A percentile compares a stretch with the other conserved stretches of the same genome.
Conservation (phyloP, 2,888 invertebrate genomes). For the Drosophila setosimentum region DNA sequence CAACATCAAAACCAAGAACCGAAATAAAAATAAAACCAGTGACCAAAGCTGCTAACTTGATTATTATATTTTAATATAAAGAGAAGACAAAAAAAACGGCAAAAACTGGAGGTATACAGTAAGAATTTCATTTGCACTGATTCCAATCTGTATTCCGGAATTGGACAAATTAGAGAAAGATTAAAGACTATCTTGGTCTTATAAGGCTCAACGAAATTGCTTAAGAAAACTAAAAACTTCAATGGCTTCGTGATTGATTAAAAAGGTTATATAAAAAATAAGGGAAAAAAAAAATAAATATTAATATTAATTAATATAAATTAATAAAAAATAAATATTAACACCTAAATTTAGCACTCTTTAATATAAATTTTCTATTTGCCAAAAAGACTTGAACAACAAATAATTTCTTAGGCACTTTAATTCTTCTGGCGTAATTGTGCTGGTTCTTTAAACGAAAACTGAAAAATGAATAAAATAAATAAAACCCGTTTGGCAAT, state of each 20-base stretch:
- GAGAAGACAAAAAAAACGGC: neutral
- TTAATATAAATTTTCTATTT: neutral
- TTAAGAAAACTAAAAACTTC: neutral
- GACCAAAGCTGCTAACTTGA: neutral
- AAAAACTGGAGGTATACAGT: neutral
- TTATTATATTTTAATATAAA: neutral
- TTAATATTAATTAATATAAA: neutral
- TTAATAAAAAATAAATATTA: neutral
- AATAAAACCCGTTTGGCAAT: constrained; percentile 52
- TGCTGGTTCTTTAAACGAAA: neutral
- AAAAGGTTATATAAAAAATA: too few species aligned
- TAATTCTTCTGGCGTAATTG: neutral
- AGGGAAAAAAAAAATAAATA: too few species aligned
- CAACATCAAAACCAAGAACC: constrained; percentile 36
- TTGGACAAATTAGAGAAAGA: too few species aligned
- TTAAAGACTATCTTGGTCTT: neutral
- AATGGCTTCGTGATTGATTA: neutral
- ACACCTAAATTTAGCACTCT: too few species aligned
- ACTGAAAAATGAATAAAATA: neutral
- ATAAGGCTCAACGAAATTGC: neutral
- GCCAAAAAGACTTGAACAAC: neutral
- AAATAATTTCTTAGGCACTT: neutral
- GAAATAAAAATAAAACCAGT: neutral
- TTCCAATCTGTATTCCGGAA: too few species aligned
- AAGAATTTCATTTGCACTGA: too few species aligned